These are phyloP conservation scores for Boloria selene DNA, from an alignment of 2,888 invertebrate species.

Conservation along the genomic window DNA sequence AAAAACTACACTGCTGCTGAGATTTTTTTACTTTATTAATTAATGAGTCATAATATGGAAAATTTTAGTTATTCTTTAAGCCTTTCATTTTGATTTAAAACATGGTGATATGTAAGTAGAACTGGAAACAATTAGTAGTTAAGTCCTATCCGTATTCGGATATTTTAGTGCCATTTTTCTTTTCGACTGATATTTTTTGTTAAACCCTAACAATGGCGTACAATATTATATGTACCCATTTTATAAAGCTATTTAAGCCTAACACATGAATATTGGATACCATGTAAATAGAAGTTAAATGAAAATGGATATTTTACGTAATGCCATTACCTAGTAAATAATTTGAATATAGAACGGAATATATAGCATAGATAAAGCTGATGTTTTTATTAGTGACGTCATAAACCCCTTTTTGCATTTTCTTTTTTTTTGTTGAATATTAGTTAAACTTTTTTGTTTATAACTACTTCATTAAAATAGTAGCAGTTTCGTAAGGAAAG, in stretches of 20 bases:
- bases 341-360: no score
- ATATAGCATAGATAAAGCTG: conserved; percentile 9
- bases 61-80: no score
- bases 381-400: conserved; percentile 21
- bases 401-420: conserved; percentile 18
- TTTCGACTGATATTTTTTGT: conserved; percentile 17
- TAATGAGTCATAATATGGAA: no score
- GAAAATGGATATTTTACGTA: no score
- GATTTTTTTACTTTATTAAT: no score
- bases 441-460: conserved; percentile 16
- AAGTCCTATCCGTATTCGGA: conserved; percentile 30
- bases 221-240: conserved; percentile 1
- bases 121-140: conserved; percentile 20
- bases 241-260: background rate
- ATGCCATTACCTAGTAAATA: no score
- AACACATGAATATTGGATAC: conserved; percentile 13
- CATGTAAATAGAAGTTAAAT: conserved; percentile 25
- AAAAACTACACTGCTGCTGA: no score
- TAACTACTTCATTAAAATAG: conserved; percentile 11
- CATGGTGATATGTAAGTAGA: conserved; percentile 26
- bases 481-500: conserved; percentile 11
- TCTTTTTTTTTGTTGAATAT: conserved; percentile 8
- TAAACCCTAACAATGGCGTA: conserved; percentile 20
- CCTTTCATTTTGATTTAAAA: background rate
- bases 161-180: conserved; percentile 25